These are phyloP conservation scores for Piprites chloris DNA, from an alignment of 2,113 vertebrate genomes.

Conservation along the genomic window DNA sequence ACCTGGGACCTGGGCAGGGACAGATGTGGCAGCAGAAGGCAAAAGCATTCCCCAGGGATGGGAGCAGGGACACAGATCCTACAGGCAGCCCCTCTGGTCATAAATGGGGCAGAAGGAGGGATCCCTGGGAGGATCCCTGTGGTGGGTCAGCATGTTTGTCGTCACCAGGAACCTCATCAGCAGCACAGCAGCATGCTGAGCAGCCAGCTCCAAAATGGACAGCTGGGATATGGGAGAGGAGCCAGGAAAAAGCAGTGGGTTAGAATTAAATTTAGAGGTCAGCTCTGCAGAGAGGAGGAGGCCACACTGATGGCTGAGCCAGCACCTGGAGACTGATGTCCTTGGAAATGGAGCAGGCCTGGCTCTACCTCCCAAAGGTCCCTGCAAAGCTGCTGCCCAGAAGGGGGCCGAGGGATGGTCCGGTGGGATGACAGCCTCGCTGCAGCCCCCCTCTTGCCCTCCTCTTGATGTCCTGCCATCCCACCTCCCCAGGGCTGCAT, in stretches of 20 bases:
- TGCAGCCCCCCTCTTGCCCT: neutral
- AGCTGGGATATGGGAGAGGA: neutral
- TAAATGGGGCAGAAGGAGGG: neutral
- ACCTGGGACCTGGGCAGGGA: neutral
- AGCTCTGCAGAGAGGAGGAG: neutral
- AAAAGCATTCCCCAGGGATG: neutral
- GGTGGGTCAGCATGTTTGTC: neutral
- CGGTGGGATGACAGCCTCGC: neutral
- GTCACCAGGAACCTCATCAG: neutral
- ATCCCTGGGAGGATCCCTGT: neutral
- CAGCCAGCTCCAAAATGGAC: neutral
- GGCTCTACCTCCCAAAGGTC: neutral
- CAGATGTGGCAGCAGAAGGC: neutral
- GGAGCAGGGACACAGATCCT: neutral
- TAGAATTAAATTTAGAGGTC: neutral
- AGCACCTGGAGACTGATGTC: neutral
- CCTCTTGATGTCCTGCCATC: neutral
- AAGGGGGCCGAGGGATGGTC: neutral
- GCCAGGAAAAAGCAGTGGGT: constrained; percentile 22
- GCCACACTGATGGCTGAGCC: rapidly evolving
- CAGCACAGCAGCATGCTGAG: neutral
- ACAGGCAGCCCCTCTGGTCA: neutral
- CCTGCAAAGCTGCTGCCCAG: neutral
- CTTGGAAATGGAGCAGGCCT: neutral
- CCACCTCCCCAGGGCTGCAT: neutral